A percentile compares a stretch with the other conserved stretches of the same genome.
phyloP scores from a whole-genome alignment of 2,888 invertebrate species.

The Nebria salina region DNA sequence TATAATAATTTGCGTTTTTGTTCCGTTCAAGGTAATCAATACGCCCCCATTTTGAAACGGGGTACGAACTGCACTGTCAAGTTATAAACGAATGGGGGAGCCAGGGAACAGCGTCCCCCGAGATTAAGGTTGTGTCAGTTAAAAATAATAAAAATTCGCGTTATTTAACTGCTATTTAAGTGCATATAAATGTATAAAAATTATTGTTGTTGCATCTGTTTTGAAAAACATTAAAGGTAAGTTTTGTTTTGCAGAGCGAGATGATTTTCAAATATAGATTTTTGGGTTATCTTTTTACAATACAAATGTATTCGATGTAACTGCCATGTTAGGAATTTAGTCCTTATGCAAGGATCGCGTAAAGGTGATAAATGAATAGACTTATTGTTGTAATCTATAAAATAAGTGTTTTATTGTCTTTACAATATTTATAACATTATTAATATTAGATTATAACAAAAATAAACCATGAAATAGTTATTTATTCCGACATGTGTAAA shows the following conservation, averaged over 20 bases:
- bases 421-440: background rate
- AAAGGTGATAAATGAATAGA: background rate
- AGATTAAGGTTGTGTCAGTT: slow-evolving; percentile 17
- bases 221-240: background rate
- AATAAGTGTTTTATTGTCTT: background rate
- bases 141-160: slow-evolving; percentile 6
- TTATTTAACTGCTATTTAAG: background rate
- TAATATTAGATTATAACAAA: background rate
- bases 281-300: slow-evolving; percentile 19
- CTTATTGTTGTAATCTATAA: background rate
- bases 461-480: background rate
- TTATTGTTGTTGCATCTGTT: background rate
- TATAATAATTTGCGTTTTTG: background rate
- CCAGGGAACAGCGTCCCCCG: slow-evolving; percentile 19
- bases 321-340: background rate
- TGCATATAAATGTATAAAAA: slow-evolving; percentile 11
- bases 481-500: background rate
- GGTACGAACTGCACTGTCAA: slow-evolving; percentile 28
- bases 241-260: background rate
- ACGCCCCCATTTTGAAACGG: slow-evolving; percentile 34
- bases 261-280: slow-evolving; percentile 15
- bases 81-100: slow-evolving; percentile 22
- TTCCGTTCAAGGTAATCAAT: background rate
- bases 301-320: background rate
- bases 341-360: background rate